A percentile compares a stretch with the other conserved stretches of the same genome.
Evolutionary conservation across 2,888 invertebrate genomes (phyloP).

Genomic region (Dichetophora obliterata): DNA sequence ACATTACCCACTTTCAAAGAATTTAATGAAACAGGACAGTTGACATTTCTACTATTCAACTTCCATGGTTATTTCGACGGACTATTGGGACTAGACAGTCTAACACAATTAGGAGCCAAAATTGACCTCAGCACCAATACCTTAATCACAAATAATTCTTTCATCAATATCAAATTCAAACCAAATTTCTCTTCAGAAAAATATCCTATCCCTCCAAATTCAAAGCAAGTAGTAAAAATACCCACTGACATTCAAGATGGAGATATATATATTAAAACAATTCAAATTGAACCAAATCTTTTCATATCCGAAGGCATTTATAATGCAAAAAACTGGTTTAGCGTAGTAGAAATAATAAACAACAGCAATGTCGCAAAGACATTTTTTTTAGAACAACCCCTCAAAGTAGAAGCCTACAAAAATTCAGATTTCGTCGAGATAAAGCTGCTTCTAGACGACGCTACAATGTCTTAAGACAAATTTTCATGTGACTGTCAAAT

Average conservation of each 20-base stretch:
- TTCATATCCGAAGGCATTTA: slow-evolving; percentile 7
- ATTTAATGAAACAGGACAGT: slow-evolving; percentile 32
- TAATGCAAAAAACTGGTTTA: slow-evolving; percentile 6
- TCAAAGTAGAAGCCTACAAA: background rate
- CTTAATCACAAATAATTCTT: slow-evolving; percentile 33
- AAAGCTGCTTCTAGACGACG: too few species aligned
- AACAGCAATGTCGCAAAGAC: background rate
- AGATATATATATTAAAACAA: slow-evolving; percentile 10
- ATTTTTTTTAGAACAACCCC: slow-evolving; percentile 11
- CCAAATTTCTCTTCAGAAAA: too few species aligned
- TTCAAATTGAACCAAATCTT: background rate
- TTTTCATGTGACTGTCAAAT: too few species aligned
- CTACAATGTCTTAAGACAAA: too few species aligned
- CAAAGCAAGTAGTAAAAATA: slow-evolving; percentile 27
- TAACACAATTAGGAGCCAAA: slow-evolving; percentile 37
- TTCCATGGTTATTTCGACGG: slow-evolving; percentile 48
- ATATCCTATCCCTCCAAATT: slow-evolving; percentile 15
- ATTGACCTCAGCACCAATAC: slow-evolving; percentile 37
- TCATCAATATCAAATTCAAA: slow-evolving; percentile 27
- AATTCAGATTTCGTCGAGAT: background rate
- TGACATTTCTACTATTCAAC: slow-evolving; percentile 40
- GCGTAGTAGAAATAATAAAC: slow-evolving; percentile 1
- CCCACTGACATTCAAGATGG: slow-evolving; percentile 22
- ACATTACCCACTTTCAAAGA: slow-evolving; percentile 31
- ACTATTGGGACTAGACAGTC: slow-evolving; percentile 42